Evolutionary conservation across 30 jellyfish, hydroid and myxozoan species (phyloP).

Genomic region (Aurelia sp.): DNA sequence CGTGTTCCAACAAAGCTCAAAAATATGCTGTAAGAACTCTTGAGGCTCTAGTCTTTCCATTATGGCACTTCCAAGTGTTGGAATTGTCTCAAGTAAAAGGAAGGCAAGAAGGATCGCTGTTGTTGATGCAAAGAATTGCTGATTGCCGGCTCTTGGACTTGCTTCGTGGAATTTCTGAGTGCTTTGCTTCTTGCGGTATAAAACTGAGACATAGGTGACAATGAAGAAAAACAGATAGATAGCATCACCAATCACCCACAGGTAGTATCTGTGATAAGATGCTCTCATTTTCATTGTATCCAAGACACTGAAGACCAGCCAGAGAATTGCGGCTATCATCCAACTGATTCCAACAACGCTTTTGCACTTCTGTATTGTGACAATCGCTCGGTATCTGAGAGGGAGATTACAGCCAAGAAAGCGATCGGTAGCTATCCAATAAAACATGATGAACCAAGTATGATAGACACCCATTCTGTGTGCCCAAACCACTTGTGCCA

Average conservation of each 20-base stretch:
- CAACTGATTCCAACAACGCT: not conserved
- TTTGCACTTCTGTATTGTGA: not conserved
- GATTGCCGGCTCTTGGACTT: not conserved
- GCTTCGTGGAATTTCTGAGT: not conserved
- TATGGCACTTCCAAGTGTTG: not conserved
- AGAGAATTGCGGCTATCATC: not conserved
- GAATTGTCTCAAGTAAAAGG: conserved; percentile 2
- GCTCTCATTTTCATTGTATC: not conserved
- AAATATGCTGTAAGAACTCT: not conserved
- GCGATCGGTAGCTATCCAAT: conserved; percentile 7
- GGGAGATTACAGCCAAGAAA: conserved; percentile 20
- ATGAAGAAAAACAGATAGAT: not conserved
- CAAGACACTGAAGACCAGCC: not conserved
- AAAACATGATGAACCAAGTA: conserved; percentile 14
- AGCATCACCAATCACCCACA: conserved; percentile 24
- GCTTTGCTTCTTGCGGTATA: conserved; percentile 1
- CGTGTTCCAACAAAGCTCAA: conserved; percentile 15
- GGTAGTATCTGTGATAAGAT: not conserved
- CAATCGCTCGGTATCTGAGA: not conserved
- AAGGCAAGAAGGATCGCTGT: conserved; percentile 13
- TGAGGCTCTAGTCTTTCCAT: not conserved
- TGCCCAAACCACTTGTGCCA: not conserved
- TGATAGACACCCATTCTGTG: not conserved
- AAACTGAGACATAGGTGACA: conserved; percentile 4
- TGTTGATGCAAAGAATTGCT: conserved; percentile 10